phyloP scores from a whole-genome alignment of 2,113 vertebrate genomes.

The Ptyas mucosa region DNA sequence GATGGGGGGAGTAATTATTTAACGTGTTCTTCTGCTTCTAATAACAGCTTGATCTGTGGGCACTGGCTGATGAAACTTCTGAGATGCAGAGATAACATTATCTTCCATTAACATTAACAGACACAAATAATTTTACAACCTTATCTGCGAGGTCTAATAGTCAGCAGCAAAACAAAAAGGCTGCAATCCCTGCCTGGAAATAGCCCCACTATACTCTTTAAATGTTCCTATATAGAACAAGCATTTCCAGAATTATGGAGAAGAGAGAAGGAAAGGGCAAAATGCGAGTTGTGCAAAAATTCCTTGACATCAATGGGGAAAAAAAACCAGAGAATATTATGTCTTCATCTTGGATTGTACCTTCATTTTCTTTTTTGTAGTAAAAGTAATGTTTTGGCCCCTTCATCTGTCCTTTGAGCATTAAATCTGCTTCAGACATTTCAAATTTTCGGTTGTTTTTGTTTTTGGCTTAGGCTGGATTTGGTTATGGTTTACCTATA shows the following conservation, averaged over 20 bases:
- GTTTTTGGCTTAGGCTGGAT: constrained; percentile 82
- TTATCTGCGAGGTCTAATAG: neutral
- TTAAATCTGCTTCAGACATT: neutral
- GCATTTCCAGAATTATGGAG: neutral
- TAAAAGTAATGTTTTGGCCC: neutral
- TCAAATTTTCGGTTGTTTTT: neutral
- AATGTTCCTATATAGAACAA: neutral
- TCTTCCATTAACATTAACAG: neutral
- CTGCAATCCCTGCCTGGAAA: neutral
- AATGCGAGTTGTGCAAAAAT: neutral
- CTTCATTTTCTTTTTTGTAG: neutral
- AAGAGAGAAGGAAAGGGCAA: neutral
- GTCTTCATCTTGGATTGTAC: neutral
- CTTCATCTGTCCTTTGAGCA: neutral
- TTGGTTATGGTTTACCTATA: constrained; percentile 94
- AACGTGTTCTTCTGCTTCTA: neutral
- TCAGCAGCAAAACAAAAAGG: neutral
- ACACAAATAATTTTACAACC: neutral
- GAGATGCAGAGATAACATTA: no score
- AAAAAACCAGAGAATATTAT: neutral
- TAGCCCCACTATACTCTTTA: neutral
- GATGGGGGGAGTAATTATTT: neutral
- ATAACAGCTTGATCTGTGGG: neutral
- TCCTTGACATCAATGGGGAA: neutral
- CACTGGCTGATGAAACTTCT: neutral